Percentiles rank a stretch among this genome's conserved stretches.
phyloP scores from a whole-genome alignment of 2,797 vertebrate species.

The Cossypha heuglini region DNA sequence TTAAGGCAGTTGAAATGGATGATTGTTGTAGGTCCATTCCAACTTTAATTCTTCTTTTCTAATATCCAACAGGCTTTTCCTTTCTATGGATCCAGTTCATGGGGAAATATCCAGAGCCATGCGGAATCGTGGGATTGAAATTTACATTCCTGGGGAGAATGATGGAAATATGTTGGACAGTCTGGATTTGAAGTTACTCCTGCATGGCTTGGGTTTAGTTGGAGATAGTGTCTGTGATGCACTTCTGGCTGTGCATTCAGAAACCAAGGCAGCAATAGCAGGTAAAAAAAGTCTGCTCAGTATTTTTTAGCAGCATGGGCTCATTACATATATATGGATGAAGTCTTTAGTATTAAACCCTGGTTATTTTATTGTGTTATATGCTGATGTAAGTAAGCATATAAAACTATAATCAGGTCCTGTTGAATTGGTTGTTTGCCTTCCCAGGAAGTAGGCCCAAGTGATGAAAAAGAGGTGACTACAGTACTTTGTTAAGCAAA shows the following conservation, averaged over 20 bases:
- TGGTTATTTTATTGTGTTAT: background rate
- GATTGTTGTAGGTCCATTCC: background rate
- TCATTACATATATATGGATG: background rate
- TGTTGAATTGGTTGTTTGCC: rapidly evolving
- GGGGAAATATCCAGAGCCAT: slow-evolving; percentile 98
- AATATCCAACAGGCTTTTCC: slow-evolving; percentile 83
- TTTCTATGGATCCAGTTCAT: slow-evolving; percentile 92
- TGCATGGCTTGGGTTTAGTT: slow-evolving; percentile 86
- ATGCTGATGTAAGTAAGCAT: background rate
- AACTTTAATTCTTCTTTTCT: background rate
- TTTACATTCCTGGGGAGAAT: slow-evolving; percentile 87
- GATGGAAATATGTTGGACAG: slow-evolving; percentile 79
- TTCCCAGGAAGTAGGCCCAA: background rate
- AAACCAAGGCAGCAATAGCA: slow-evolving; percentile 80
- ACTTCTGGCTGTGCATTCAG: slow-evolving; percentile 84
- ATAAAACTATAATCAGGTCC: background rate
- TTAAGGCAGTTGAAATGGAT: background rate
- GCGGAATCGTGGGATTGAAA: slow-evolving; percentile 94
- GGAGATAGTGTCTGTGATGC: slow-evolving; percentile 87
- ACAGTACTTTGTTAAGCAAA: background rate
- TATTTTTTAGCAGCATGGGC: background rate
- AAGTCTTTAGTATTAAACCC: background rate
- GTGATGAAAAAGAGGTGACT: background rate
- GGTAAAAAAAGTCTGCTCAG: slow-evolving; percentile 71
- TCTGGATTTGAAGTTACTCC: slow-evolving; percentile 87